These are phyloP conservation scores for Takifugu ocellatus DNA, from an alignment of 2,797 vertebrate species.

Conservation along the genomic window DNA sequence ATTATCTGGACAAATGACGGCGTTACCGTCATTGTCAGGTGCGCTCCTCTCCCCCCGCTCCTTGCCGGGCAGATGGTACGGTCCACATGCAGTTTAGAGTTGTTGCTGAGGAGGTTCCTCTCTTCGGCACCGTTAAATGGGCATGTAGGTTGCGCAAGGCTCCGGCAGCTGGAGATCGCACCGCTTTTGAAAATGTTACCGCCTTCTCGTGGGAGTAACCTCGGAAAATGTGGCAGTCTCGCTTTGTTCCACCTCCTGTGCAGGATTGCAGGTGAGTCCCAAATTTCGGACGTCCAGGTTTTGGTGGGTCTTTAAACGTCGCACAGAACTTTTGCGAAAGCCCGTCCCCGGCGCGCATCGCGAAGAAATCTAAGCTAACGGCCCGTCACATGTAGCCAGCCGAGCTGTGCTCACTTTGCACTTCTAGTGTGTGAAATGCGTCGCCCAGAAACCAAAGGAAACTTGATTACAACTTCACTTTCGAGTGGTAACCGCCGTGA, in stretches of 20 bases:
- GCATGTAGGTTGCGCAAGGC: conserved; percentile 29
- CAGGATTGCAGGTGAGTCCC: conserved; percentile 70
- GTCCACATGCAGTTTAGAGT: conserved; percentile 76
- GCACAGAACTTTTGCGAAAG: conserved; percentile 50
- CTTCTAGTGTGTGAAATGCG: conserved; percentile 18
- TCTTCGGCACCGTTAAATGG: conserved; percentile 53
- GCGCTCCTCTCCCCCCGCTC: conserved; percentile 39
- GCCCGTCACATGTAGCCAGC: background rate
- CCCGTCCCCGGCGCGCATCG: conserved; percentile 17
- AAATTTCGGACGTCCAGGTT: conserved; percentile 10
- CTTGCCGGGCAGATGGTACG: conserved; percentile 62
- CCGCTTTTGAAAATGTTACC: conserved; percentile 61
- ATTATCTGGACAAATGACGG: conserved; percentile 14
- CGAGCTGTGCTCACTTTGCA: conserved; percentile 15
- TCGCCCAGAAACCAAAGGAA: conserved; percentile 16
- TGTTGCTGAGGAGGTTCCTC: conserved; percentile 80
- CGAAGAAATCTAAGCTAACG: conserved; percentile 1
- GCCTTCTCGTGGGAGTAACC: conserved; percentile 55
- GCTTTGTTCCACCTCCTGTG: conserved; percentile 55
- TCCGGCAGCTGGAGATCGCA: conserved; percentile 27
- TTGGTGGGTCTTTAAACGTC: conserved; percentile 3
- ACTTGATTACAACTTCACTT: conserved; percentile 60
- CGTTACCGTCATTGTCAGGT: conserved; percentile 49
- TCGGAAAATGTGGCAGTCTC: conserved; percentile 31
- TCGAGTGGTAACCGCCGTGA: conserved; percentile 13